Conservation (phyloP, 1,140 invertebrate genomes). For the Holotrichia oblita region DNA sequence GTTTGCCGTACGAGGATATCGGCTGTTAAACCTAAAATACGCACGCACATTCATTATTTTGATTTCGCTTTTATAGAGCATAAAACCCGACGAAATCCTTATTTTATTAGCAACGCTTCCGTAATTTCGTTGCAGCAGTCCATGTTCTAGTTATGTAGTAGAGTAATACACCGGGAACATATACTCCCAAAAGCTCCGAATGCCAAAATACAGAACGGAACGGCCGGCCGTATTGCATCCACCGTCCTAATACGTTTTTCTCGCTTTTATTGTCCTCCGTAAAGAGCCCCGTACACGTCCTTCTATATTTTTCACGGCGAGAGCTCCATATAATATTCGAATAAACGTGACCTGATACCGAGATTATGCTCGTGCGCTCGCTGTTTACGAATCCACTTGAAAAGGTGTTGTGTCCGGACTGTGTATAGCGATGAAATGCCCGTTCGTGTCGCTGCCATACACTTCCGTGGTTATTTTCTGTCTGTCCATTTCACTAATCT, state of each 20-base stretch:
- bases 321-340: conserved; percentile 5
- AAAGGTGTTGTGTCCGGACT: background rate
- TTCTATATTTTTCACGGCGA: background rate
- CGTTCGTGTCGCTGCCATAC: background rate
- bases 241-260: background rate
- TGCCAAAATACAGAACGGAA: too few relatives aligned
- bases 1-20: background rate
- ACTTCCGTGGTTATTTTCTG: background rate
- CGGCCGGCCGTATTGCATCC: background rate
- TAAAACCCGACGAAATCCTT: conserved; percentile 6
- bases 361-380: background rate
- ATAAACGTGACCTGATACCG: conserved; percentile 15
- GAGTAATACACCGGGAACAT: too few relatives aligned
- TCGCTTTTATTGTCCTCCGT: background rate
- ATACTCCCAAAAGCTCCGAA: too few relatives aligned
- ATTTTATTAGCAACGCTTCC: background rate
- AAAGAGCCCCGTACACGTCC: background rate
- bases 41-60: conserved; percentile 2
- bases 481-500: conserved; percentile 6
- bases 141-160: too few relatives aligned
- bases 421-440: background rate
- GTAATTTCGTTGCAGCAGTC: background rate
- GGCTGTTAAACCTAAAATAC: conserved; percentile 13
- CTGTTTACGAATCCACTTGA: background rate
- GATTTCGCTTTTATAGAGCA: background rate